Base-by-base conservation (phyloP, 2,888 invertebrate species). In the Zaprionus bogoriensis region DNA sequence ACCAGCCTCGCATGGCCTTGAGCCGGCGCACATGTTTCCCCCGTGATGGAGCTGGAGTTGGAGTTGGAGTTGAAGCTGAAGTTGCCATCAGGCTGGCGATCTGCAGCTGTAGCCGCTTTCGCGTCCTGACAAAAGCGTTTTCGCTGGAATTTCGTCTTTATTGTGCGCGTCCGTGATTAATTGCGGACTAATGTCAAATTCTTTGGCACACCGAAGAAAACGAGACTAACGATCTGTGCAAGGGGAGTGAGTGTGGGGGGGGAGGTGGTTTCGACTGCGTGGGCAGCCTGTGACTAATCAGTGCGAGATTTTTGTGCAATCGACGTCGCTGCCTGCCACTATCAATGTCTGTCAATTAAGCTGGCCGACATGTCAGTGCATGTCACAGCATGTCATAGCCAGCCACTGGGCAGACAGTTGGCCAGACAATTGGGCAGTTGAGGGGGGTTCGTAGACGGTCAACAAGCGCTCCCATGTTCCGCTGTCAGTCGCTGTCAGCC, bases 301-400 rank as follows among this genome's bases (percentile, higher is more conserved):
- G 46, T 22, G 41, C n/a, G 46, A 27, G 60, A 67, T 53, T 60
- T 51, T 22, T 10, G 22, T 41, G 41, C 41, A 41, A 20, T 41
- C 41, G 20, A 41, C 6, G 28, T 25, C 39, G n/a, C 20, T 2
- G 20, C n/a, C 47, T 48, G 55, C 25, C 73, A 70, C 45, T 75
- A 82, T 75, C 82, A 68, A 62, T 65, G 85, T 68, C 75, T 75
- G 73, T 80, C 85, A 81, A 75, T 78, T 75, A 73, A 70, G 48
- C 50, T 72, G 85, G 69, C 82, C 45, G 59, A 58, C 60, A 72
- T 73, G 66, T 74, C 62, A 74, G 75, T 74, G 62, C 58, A 55
- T 36, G 66, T 74, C 62, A 74, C 74, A 73, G 62, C 58, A 55
- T 36, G 54, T 42, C 36, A n/a, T n/a, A 38, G 44, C 52, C 48